These are phyloP conservation scores for Myrmophylax atrothorax DNA, from an alignment of 2,113 vertebrate genomes.

Conservation along the genomic window DNA sequence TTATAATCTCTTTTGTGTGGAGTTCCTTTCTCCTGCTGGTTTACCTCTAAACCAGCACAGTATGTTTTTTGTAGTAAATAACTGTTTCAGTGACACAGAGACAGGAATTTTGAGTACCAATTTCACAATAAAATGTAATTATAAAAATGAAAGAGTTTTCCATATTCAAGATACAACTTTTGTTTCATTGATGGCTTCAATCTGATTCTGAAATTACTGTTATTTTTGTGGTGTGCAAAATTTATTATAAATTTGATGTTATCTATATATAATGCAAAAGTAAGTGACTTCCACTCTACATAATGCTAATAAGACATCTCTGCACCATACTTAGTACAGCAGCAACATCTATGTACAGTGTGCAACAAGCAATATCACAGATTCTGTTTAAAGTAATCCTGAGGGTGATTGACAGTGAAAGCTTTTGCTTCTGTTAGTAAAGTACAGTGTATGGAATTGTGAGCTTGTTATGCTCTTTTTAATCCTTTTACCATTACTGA, in stretches of 20 bases:
- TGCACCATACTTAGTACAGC: not conserved
- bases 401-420: not conserved
- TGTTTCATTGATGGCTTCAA: not conserved
- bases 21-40: too few species aligned
- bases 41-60: too few species aligned
- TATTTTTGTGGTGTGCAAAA: not conserved
- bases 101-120: not conserved
- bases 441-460: not conserved
- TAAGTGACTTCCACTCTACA: not conserved
- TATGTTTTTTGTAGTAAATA: constrained; percentile 19
- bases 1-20: too few species aligned
- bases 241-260: not conserved
- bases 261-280: not conserved
- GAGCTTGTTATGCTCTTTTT: not conserved
- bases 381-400: not conserved
- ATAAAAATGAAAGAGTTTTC: not conserved
- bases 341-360: not conserved
- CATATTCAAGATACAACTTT: not conserved
- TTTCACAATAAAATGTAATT: not conserved
- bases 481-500: not conserved
- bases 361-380: not conserved
- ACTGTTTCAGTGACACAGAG: not conserved
- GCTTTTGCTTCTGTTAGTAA: not conserved
- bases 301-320: not conserved
- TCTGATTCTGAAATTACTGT: not conserved